Evolutionary conservation across 1,140 invertebrate species (phyloP).

Genomic region (Eciton burchellii): DNA sequence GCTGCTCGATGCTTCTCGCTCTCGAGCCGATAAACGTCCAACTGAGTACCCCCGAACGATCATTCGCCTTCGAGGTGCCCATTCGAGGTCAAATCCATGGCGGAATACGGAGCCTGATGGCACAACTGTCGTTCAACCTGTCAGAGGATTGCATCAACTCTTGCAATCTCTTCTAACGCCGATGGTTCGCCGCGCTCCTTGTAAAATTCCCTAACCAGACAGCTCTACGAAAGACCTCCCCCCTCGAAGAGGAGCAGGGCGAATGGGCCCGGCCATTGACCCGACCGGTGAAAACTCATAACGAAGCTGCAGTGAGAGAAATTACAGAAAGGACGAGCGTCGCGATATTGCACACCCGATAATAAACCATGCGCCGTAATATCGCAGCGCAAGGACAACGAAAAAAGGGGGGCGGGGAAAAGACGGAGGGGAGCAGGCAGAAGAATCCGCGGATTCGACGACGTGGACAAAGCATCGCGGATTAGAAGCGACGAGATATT

Average conservation of each 20-base stretch:
- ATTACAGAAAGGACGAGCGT: conserved; percentile 14
- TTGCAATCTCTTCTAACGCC: neutral
- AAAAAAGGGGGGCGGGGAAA: conserved; percentile 15
- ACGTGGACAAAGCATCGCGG: conserved; percentile 16
- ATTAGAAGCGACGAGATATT: conserved; percentile 17
- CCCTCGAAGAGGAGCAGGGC: conserved; percentile 16
- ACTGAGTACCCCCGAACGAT: neutral
- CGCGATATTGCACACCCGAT: conserved; percentile 33
- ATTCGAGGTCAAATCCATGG: neutral
- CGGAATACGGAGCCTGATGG: conserved; percentile 5
- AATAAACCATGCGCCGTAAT: conserved; percentile 50
- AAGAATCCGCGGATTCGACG: neutral
- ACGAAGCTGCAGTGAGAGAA: conserved; percentile 27
- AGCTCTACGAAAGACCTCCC: neutral
- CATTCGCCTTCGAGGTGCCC: neutral
- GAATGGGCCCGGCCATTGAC: neutral
- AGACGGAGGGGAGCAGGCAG: too few species aligned
- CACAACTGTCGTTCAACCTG: neutral
- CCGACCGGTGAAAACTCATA: conserved; percentile 28
- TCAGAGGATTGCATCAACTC: neutral
- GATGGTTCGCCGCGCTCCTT: neutral
- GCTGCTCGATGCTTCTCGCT: neutral
- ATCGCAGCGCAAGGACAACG: conserved; percentile 29
- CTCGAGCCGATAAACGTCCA: conserved; percentile 14
- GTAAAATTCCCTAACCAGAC: neutral